Conservation (phyloP, 1,140 invertebrate genomes). For the Orussus abietinus region DNA sequence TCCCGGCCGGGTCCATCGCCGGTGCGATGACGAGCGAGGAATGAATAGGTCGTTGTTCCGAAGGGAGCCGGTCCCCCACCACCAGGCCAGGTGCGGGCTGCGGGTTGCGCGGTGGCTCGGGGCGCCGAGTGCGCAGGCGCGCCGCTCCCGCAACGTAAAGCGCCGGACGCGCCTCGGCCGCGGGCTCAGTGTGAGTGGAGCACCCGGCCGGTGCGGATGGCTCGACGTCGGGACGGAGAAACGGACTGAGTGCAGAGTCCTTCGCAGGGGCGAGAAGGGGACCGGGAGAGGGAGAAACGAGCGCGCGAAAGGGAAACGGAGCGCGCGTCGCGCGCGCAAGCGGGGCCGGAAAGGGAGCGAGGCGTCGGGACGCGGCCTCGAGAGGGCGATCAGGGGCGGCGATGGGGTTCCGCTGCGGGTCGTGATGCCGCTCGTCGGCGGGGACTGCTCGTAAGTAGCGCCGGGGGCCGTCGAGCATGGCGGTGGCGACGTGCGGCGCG, state of each 20-base stretch:
- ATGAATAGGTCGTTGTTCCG: too few species aligned
- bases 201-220: conserved; percentile 26
- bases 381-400: neutral
- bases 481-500: neutral
- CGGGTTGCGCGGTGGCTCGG: too few species aligned
- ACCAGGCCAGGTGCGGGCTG: too few species aligned
- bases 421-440: neutral
- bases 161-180: conserved; percentile 21
- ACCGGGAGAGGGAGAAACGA: neutral
- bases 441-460: neutral
- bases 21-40: too few species aligned
- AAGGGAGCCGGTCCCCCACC: too few species aligned
- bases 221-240: neutral
- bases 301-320: neutral
- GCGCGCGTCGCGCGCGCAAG: neutral
- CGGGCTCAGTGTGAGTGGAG: conserved; percentile 38
- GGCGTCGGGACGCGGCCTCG: neutral
- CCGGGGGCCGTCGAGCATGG: neutral
- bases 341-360: neutral
- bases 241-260: conserved; percentile 4
- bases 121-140: too few species aligned
- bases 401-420: conserved; percentile 4
- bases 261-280: neutral
- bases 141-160: conserved; percentile 17
- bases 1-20: too few species aligned